Evolutionary conservation across 2,797 vertebrate genomes (phyloP).

Genomic region (Anguilla obscura): DNA sequence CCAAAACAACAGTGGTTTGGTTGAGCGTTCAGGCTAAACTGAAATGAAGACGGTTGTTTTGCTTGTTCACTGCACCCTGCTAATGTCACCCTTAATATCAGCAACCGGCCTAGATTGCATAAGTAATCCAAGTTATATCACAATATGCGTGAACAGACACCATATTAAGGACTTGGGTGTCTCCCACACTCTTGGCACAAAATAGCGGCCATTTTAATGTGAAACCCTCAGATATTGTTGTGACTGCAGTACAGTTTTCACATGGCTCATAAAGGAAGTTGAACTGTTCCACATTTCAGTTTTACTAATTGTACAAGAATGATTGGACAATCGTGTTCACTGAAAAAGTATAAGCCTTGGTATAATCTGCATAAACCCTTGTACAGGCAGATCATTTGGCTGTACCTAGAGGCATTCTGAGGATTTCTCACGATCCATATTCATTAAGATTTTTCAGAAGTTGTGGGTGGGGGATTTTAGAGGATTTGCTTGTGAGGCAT

Average conservation of each 20-base stretch:
- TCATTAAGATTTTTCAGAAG: constrained; percentile 6
- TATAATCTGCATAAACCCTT: constrained; percentile 4
- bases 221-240: neutral
- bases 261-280: neutral
- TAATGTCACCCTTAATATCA: neutral
- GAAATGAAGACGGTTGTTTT: constrained; percentile 46
- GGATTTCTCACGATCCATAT: constrained; percentile 14
- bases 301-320: neutral
- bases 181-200: neutral
- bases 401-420: neutral
- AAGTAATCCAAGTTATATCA: neutral
- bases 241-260: neutral
- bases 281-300: neutral
- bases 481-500: constrained; percentile 2
- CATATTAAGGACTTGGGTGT: neutral
- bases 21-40: neutral
- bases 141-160: neutral
- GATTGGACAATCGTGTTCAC: neutral
- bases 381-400: constrained; percentile 21
- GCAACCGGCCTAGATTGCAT: neutral
- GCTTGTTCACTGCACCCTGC: neutral
- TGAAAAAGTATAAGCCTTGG: neutral
- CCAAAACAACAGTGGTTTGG: constrained; percentile 46
- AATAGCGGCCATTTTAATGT: neutral
- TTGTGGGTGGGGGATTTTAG: neutral